Base-by-base conservation (phyloP, 2,113 vertebrate genomes). In the Falcunculus frontatus region DNA sequence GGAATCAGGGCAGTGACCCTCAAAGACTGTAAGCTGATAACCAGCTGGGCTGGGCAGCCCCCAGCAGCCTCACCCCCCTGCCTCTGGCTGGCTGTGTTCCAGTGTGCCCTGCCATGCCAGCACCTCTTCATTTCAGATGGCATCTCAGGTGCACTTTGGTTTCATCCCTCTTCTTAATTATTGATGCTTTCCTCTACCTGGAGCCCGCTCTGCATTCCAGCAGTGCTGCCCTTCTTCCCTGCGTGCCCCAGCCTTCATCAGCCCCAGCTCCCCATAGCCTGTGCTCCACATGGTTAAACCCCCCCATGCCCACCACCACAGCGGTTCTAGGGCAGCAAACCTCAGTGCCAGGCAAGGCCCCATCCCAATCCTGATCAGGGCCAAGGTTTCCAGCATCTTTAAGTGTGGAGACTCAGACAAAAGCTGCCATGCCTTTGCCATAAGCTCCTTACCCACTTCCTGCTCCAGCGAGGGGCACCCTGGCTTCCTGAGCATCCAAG, bases 151-250 rank as follows among this genome's bases (percentile, higher is more conserved):
- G 1, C 1, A 1, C 86, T 94, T 94, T 67, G 47, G 72, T 95
- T 96, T 97, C 94, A 91, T 88, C 86, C 59, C 44, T 87, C 55
- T 65, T 16, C 29, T 93, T 39, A 95, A 96, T 95, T 92, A 95
- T 89, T 84, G 80, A 93, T 80, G 75, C 25, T 82, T 55, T n/a
- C 53, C 37, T 74, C 32, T 0, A 1, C 44, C 74, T 29, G 16
- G 44, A 93, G 60, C 67, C 65, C 0, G 0, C 44, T 74, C 27
- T 89, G 56, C 42, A 16, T 47, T 75, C 53, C 10, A 2, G 57
- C 4, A 3, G 74, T 4, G 1, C 37, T 50, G 47, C 44, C 37
- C 6, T 16, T 67, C 20, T 44, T 91, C 55, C 32, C 33, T 14
- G 13, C 0, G 0, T 6, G 7, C 60, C 18, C 2, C 25, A 19